Base-by-base conservation (phyloP, 2,797 vertebrate genomes). In the Echeneis naucrates region DNA sequence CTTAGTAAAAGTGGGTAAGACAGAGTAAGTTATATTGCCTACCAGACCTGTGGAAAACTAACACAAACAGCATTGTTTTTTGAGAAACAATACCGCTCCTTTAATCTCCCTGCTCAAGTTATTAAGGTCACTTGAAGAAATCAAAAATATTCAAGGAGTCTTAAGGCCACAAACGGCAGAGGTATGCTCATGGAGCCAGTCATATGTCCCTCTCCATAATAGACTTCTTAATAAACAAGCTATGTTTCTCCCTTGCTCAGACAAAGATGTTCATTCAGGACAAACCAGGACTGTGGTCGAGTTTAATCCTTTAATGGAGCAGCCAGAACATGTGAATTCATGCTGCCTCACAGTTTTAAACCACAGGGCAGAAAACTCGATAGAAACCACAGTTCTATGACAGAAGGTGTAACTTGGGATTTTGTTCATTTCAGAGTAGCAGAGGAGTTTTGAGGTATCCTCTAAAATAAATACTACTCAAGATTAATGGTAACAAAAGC, bases 181-280 rank as follows among this genome's bases (percentile, higher is more conserved):
- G 24, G 48, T 30, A 60, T 27, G 51, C 38, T 73, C 74, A 73
- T 72, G 62, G 74, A 88, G 19, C 0, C 19, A 80, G 89, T 92
- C 91, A 93, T 87, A 86, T 88, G 92, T 75, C 62, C 50, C 8
- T 1, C 8, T 52, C 45, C 54, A 80, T 64, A 87, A 71, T 7
- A 70, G 35, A 24, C 21, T 8, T 62, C 55, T 55, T 72, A 40
- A 78, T 62, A 75, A 83, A 82, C 54, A 68, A 67, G 75, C 12
- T 44, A 48, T 51, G 30, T 62, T 64, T 35, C 65, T 47, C 66
- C 42, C 19, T 52, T n/a, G 52, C 63, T 75, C 69, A 75, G 12
- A 92, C 89, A 93, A 91, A 91, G 91, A 77, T 27, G 33, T 51
- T 78, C 75, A 88, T 92, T 91, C 70, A 91, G 51, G 47, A 80